phyloP scores from a whole-genome alignment of 2,113 vertebrate genomes.

The Crotalus horridus region DNA sequence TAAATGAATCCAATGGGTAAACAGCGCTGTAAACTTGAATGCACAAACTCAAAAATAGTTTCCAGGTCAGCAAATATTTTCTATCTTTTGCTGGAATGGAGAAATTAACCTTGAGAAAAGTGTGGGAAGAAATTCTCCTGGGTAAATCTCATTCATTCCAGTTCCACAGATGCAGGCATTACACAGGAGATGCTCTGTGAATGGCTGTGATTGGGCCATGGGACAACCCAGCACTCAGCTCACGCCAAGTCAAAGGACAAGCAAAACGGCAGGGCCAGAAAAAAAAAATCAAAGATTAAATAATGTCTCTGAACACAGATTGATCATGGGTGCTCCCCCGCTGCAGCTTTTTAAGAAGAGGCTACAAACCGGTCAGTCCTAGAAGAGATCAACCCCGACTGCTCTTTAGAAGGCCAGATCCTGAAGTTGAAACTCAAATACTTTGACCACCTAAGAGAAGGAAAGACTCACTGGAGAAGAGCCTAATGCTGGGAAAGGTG shows the following conservation, averaged over 20 bases:
- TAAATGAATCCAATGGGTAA: background rate
- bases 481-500: too few species aligned
- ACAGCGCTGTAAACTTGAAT: background rate
- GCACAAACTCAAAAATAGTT: background rate
- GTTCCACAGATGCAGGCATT: background rate
- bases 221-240: background rate
- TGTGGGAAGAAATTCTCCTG: background rate
- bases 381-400: too few species aligned
- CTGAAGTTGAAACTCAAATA: too few species aligned
- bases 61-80: background rate
- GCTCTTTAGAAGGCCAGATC: too few species aligned
- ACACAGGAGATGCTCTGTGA: conserved; percentile 11
- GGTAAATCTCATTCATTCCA: background rate
- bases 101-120: background rate
- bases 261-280: background rate
- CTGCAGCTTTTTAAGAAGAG: too few species aligned
- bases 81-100: background rate
- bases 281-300: background rate
- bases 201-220: conserved; percentile 8
- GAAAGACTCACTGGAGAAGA: too few species aligned
- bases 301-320: background rate
- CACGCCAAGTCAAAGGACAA: background rate
- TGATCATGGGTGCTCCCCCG: too few species aligned
- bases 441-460: too few species aligned
- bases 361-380: background rate